Base-by-base conservation (phyloP, 2,113 vertebrate species). In the Alligator mississippiensis region DNA sequence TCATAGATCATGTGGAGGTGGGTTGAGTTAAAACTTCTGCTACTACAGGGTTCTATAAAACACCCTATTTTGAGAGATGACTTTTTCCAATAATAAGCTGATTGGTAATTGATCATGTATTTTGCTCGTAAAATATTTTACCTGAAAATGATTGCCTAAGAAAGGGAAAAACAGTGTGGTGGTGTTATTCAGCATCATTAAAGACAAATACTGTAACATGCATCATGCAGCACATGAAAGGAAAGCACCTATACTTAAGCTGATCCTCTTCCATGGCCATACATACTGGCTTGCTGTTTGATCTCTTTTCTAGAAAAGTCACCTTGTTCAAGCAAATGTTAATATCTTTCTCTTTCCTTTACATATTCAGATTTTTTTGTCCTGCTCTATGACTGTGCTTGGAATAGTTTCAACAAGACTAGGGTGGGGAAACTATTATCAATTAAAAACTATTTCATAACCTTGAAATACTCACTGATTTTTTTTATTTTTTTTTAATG, bases 371-470 rank as follows among this genome's bases (percentile, higher is more conserved):
- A 77, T 74, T 83, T 89, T 89, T 77, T 84, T 84, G 82, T 63
- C 64, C 59, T 84, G 63, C 79, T 84, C 77, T 76, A 28, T 14
- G 59, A 54, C 74, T 84, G 82, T 80, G 66, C 72, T 47, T 90
- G 88, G 80, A 90, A 90, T 84, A 84, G 66, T 90, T 90, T 90
- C 74, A 74, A 60, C 58, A 80, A 66, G 38, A 77, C 58, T 79
- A 80, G 75, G 64, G 38, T 63, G 79, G 84, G 80, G 58, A 72
- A 80, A 84, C 84, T 76, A 76, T 90, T 85, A 84, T 90, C 88
- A 85, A 62, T 85, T 72, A 82, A 75, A 84, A 85, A 80, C 58
- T 84, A 63, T 74, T 62, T 84, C 63, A 38, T n/a, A 63, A 47
- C 74, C 76, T 64, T 90, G 88, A 90, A 84, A 79, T 58, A 76